Evolutionary conservation across 2,797 vertebrate species (phyloP).

Genomic region (Hirundo rustica): DNA sequence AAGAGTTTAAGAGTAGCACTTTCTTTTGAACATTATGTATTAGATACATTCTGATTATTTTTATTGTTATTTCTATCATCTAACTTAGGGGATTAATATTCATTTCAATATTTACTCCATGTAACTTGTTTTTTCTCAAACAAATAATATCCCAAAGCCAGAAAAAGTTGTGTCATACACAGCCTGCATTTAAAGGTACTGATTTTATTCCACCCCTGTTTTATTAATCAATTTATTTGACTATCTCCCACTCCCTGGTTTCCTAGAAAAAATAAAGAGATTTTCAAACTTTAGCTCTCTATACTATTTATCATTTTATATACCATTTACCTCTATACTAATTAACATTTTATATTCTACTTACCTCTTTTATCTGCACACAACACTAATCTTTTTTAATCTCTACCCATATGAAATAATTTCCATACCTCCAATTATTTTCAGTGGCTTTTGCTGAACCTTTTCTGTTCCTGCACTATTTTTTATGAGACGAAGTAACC

Average conservation of each 20-base stretch:
- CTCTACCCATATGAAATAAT: background rate
- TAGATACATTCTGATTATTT: background rate
- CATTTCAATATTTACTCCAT: background rate
- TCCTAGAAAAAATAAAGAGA: background rate
- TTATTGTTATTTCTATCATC: background rate
- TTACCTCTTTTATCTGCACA: background rate
- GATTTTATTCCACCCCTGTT: background rate
- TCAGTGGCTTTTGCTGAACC: background rate
- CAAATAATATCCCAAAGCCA: background rate
- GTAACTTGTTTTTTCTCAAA: background rate
- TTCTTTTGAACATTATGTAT: background rate
- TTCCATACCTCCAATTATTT: background rate
- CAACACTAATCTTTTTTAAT: background rate
- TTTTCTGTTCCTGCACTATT: background rate
- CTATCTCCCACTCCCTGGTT: background rate
- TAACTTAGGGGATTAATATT: background rate
- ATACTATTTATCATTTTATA: background rate
- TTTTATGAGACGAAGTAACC: background rate
- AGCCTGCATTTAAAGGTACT: background rate
- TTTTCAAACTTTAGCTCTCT: background rate
- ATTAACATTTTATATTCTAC: background rate
- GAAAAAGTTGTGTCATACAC: background rate
- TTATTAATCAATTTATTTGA: background rate
- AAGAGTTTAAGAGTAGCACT: background rate
- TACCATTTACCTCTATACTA: background rate